Evolutionary conservation across 2,797 vertebrate species (phyloP), one percentile per base, ranked within the genome.

Genomic region (Monodelphis domestica): DNA sequence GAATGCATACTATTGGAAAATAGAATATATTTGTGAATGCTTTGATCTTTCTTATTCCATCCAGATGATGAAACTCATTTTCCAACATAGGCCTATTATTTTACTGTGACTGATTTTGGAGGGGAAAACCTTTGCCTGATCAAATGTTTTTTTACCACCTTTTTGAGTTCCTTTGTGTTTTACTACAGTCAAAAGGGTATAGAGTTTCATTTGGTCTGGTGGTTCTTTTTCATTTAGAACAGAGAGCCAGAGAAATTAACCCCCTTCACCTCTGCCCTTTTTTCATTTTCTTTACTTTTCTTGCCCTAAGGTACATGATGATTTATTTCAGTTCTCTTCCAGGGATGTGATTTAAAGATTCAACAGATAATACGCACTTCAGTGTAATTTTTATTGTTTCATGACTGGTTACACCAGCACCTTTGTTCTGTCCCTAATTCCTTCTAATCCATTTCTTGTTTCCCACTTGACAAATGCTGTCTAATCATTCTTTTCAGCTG

Each of bases 321-420:
- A 95, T 90, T 93, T 92, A 96, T 97, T 98, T 97, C 90, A 94
- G 95, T 87, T 90, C 87, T 95, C 90, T 95, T 97, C 94, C 94
- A 28, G 29, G 93, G 90, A 94, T 3, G 7, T 54, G 50, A 94
- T 96, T 97, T 98, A 96, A 97, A 97, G 95, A 95, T 38, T 93
- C 17, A 96, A 95, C 88, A 96, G 51, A 94, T 95, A 97, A 88
- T 90, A 89, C 57, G 97, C 59, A 93, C 78, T 96, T 94, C 93
- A 89, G 53, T 97, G 84, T 53, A 94, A 91, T 90, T 96, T 96
- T 96, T 87, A 88, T 87, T 92, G 10, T 59, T 93, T 93, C 70
- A 26, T 57, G 53, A 88, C 30, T 95, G 53, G 97, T 97, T 96
- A 97, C 53, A 91, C 24, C 2, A 92, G 11, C 11, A 91, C 90